Base-by-base conservation (phyloP, 2,797 vertebrate genomes). In the Dicrostonyx torquatus region DNA sequence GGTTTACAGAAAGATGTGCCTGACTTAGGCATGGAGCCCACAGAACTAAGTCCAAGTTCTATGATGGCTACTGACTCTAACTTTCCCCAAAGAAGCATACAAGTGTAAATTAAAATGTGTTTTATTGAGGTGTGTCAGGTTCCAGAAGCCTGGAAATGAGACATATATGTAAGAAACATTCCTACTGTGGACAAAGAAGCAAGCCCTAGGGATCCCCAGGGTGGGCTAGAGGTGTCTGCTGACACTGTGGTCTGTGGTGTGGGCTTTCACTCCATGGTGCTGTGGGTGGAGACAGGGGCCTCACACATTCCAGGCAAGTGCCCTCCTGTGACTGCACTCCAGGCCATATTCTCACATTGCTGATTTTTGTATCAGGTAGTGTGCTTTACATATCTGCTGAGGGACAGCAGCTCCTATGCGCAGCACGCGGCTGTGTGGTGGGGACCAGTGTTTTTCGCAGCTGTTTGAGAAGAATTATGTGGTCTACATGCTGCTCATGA, bases 61-160 rank as follows among this genome's bases (percentile, higher is more conserved):
- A 40, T 58, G 60, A n/a, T 68, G 22, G 40, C 18, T 12, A 5
- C 66, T 26, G 60, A 62, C 70, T 62, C 58, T 58, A n/a, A 66
- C n/a, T 87, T 87, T 87, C 50, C 82, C 87, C 5, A 87, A 89
- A 76, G 68, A 43, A 22, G 66, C 43, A 73, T n/a, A 64, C 58
- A 76, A 90, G 8, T 73, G 89, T 53, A 92, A 89, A 72, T 88
- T 29, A 93, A 72, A 91, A 22, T 20, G 62, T 37, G 80, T 43
- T 85, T 88, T 68, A 90, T 53, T 40, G 12, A 14, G 31, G 7
- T 48, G 6, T 37, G 17, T 3, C 48, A 68, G 89, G 40, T 70
- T 82, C 37, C 11, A 53, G 45, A 58, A 22, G 68, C 45, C 8
- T 34, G 5, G 48, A 85, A 79, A 79, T 12, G 15, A 14, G 22